Conservation (phyloP, 2,888 invertebrate species). For the Plebejus melissa region DNA sequence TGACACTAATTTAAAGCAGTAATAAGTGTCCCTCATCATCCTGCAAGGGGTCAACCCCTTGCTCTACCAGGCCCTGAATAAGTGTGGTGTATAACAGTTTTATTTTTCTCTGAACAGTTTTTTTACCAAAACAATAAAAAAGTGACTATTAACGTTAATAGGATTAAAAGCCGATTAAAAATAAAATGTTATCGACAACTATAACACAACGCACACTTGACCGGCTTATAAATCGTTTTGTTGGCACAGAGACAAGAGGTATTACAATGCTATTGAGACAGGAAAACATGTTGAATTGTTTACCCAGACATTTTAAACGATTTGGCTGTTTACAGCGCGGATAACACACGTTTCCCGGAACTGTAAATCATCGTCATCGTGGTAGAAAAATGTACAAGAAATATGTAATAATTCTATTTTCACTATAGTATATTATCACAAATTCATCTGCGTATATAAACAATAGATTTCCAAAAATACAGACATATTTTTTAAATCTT, state of each 20-base stretch:
- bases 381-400: not conserved
- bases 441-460: too few species aligned
- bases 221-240: slow-evolving; percentile 55
- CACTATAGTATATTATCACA: too few species aligned
- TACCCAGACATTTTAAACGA: slow-evolving; percentile 14
- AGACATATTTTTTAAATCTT: too few species aligned
- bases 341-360: slow-evolving; percentile 11
- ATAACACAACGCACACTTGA: slow-evolving; percentile 59
- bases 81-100: not conserved
- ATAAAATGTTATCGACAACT: slow-evolving; percentile 21
- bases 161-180: not conserved
- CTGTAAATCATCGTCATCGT: not conserved
- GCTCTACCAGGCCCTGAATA: not conserved
- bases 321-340: slow-evolving; percentile 1
- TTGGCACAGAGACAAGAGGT: slow-evolving; percentile 70
- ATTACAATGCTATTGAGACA: slow-evolving; percentile 47
- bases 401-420: too few species aligned
- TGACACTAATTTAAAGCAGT: too few species aligned
- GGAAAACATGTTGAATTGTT: slow-evolving; percentile 29
- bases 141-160: not conserved
- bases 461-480: too few species aligned
- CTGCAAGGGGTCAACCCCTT: too few species aligned
- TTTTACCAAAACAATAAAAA: not conserved
- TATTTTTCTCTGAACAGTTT: not conserved
- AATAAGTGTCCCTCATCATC: too few species aligned